Percentiles rank a stretch among this genome's conserved stretches.
Conservation (phyloP, 2,113 vertebrate species). For the Cynopterus brachyotis region DNA sequence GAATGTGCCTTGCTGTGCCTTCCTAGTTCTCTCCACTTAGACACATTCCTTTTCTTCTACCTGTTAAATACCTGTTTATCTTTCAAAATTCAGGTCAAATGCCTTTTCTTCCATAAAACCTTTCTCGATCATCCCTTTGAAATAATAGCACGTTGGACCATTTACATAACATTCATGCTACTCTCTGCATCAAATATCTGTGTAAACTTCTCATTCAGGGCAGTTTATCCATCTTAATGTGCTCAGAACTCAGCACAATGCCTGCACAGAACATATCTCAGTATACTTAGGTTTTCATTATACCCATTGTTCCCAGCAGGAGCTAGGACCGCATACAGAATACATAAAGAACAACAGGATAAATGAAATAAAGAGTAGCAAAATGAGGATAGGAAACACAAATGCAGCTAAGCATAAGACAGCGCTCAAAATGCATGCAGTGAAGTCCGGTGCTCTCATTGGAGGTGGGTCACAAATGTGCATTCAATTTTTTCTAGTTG, state of each 20-base stretch:
- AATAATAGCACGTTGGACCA: not conserved
- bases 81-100: not conserved
- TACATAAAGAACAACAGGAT: not conserved
- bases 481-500: not conserved
- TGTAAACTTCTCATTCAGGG: not conserved
- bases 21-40: not conserved
- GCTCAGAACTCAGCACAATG: not conserved
- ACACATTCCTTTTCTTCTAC: not conserved
- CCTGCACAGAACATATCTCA: not conserved
- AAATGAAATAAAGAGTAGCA: not conserved
- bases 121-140: not conserved
- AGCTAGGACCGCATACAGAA: not conserved
- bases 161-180: not conserved
- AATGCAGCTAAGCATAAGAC: not conserved
- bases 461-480: not conserved
- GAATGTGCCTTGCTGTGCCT: not conserved
- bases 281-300: not conserved
- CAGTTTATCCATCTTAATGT: not conserved
- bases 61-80: not conserved
- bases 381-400: not conserved
- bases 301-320: not conserved
- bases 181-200: not conserved
- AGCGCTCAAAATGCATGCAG: fast-evolving
- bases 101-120: not conserved
- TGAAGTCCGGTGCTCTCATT: not conserved